Conservation (phyloP, 2,113 vertebrate species). For the Hydropotes inermis region DNA sequence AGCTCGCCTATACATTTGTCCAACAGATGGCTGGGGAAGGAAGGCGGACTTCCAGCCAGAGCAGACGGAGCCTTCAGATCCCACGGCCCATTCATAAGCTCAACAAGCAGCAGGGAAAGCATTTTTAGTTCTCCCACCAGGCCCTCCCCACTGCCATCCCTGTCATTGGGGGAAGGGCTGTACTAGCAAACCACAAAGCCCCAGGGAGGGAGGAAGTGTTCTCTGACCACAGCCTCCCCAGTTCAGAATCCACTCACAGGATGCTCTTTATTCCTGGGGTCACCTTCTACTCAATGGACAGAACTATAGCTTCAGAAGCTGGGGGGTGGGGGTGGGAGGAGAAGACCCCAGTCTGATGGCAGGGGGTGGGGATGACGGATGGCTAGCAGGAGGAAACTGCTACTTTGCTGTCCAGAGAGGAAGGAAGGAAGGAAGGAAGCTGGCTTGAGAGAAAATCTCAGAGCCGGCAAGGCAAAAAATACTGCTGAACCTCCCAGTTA, state of each 20-base stretch:
- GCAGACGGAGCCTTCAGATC: slow-evolving; percentile 18
- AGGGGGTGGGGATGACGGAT: neutral
- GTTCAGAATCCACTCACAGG: neutral
- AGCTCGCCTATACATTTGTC: neutral
- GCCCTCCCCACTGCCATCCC: neutral
- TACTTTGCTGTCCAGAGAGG: neutral
- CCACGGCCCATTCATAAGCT: slow-evolving; percentile 45
- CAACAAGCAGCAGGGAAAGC: slow-evolving; percentile 37
- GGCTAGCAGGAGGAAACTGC: neutral
- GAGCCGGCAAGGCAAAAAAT: neutral
- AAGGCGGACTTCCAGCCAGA: slow-evolving; percentile 24
- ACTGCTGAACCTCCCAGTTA: neutral
- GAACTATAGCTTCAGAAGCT: slow-evolving; percentile 37
- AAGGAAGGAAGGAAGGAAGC: slow-evolving; percentile 31
- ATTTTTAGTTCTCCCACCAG: slow-evolving; percentile 19
- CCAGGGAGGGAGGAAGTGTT: neutral
- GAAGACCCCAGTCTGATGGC: neutral
- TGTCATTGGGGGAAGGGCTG: neutral
- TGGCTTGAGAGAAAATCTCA: neutral
- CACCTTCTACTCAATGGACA: slow-evolving; percentile 44
- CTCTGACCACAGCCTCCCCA: neutral
- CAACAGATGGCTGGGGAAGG: slow-evolving; percentile 43
- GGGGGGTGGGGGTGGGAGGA: neutral
- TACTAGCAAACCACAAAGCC: neutral
- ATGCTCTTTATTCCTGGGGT: neutral